These are phyloP conservation scores for Dryobates pubescens DNA, from an alignment of 2,797 vertebrate species.

Conservation along the genomic window DNA sequence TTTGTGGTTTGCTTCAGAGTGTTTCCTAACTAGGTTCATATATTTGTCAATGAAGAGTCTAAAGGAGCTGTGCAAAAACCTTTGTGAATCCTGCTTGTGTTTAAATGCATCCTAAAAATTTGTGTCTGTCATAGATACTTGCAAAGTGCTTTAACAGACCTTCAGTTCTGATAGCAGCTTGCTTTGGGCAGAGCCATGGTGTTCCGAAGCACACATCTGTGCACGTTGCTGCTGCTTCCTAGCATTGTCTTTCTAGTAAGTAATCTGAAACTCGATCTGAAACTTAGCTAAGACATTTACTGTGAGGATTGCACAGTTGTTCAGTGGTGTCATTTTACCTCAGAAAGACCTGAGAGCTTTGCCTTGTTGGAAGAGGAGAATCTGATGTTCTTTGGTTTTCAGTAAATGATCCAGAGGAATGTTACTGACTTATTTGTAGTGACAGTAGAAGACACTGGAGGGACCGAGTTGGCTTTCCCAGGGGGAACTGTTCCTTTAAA, in stretches of 20 bases:
- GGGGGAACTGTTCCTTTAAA: neutral
- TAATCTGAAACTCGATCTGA: constrained; percentile 34
- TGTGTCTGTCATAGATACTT: neutral
- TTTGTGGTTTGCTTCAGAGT: neutral
- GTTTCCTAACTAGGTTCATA: neutral
- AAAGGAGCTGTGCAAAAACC: neutral
- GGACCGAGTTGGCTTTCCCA: neutral
- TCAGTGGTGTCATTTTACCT: neutral
- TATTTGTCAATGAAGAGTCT: neutral
- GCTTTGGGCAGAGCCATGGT: neutral
- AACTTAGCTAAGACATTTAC: neutral
- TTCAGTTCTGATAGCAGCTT: neutral
- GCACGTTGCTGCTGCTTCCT: neutral
- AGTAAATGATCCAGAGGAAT: neutral
- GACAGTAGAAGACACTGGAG: neutral
- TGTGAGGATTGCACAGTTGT: neutral
- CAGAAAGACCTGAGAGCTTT: neutral
- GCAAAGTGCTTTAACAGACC: neutral
- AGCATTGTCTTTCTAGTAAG: constrained; percentile 35
- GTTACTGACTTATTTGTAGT: neutral
- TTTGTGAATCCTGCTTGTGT: neutral
- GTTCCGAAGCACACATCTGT: neutral
- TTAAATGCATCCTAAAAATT: neutral
- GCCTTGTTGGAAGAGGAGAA: neutral
- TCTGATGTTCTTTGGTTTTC: neutral